Base-by-base conservation (phyloP, 2,888 invertebrate species). In the Eupithecia inturbata region DNA sequence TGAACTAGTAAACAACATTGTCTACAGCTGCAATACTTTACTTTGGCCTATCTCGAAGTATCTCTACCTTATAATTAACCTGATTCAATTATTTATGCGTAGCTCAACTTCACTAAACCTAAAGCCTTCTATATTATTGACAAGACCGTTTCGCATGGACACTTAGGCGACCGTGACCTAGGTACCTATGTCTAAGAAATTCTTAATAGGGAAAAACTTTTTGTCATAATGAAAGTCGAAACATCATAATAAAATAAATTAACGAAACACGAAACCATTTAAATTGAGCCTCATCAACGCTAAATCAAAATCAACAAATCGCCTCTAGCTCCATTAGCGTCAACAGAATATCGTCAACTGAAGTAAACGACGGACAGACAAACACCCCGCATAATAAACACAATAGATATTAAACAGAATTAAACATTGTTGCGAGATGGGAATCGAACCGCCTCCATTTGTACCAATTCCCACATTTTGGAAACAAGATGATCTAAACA, bases 311-410 rank as follows among this genome's bases (percentile, higher is more conserved):
- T 80, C 80, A 81, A 79, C 77, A 79, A 78, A 70, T 71, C 72
- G 78, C 71, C 77, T 77, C 49, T 74, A 78, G 78, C 78, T 79
- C 78, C 79, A 81, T 74, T 77, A 80, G 78, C 41, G 67, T 83
- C 78, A 77, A 84, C 82, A 84, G 84, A 87, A 87, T 86, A 80
- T 78, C 77, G 82, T 77, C 80, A 82, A 86, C 84, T 85, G 80
- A 83, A 84, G 85, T 85, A 88, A 88, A 86, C 82, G 73, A 70
- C 72, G 62, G 82, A 73, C 82, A 79, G 79, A 92, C 91, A 92
- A 91, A 91, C 88, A 90, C 88, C 93, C 93, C 93, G 92, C 92
- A 93, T 93, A 79, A 84, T 83, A 83, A 85, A 83, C 81, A 82
- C 80, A 84, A 85, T 88, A 87, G 83, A 77, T 66, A 78, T 75